Evolutionary conservation across 2,888 invertebrate species (phyloP).

Genomic region (Eilema griseolum): DNA sequence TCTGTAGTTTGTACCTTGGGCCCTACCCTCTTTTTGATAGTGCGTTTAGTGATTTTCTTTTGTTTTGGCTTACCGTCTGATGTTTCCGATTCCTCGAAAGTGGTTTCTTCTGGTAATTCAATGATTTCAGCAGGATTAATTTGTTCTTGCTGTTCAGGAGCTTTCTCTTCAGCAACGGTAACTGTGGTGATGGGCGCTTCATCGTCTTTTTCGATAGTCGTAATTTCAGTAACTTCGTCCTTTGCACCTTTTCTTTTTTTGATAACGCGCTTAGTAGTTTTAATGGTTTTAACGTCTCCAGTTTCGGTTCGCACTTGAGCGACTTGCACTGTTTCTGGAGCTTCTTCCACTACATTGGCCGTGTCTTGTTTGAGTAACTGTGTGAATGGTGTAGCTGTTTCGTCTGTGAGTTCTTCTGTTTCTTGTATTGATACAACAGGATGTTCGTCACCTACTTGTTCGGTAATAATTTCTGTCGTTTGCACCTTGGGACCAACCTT

Average conservation of each 20-base stretch:
- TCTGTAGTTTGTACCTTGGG: constrained; percentile 27
- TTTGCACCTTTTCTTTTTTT: constrained; percentile 49
- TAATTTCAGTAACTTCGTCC: constrained; percentile 26
- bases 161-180: too few relatives aligned
- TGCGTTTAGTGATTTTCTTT: constrained; percentile 8
- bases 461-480: constrained; percentile 48
- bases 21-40: constrained; percentile 16
- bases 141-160: too few relatives aligned
- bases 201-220: constrained; percentile 22
- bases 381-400: constrained; percentile 22
- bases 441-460: constrained; percentile 34
- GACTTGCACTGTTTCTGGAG: constrained; percentile 69
- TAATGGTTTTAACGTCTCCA: constrained; percentile 35
- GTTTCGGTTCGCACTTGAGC: constrained; percentile 55
- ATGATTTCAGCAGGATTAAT: background rate
- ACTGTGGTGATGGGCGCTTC: background rate
- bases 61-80: constrained; percentile 13
- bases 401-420: constrained; percentile 24
- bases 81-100: constrained; percentile 1
- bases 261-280: constrained; percentile 40
- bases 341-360: constrained; percentile 36
- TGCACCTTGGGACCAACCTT: constrained; percentile 40
- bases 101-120: constrained; percentile 11
- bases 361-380: constrained; percentile 9
- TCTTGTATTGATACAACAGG: constrained; percentile 20